phyloP scores from a whole-genome alignment of 1,140 invertebrate genomes.

The Cydia amplana region DNA sequence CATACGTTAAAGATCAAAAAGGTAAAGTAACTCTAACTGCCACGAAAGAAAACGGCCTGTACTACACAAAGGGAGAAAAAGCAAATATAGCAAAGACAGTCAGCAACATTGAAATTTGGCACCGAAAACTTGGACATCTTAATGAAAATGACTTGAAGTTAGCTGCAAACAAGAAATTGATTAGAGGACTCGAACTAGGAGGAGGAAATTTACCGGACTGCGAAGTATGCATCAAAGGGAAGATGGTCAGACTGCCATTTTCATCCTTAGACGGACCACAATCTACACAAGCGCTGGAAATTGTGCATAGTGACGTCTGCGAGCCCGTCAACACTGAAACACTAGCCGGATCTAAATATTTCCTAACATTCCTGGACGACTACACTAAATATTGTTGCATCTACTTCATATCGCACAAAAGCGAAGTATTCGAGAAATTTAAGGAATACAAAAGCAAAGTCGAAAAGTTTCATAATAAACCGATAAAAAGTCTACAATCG shows the following conservation, averaged over 20 bases:
- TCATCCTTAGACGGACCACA: neutral
- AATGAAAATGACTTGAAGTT: no score
- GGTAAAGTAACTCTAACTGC: slow-evolving; percentile 25
- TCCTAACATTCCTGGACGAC: neutral
- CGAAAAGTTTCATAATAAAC: no score
- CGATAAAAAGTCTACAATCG: no score
- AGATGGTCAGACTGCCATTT: neutral
- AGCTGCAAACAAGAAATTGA: no score
- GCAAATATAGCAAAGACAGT: no score
- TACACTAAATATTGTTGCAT: neutral
- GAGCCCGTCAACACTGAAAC: neutral
- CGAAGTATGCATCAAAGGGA: neutral
- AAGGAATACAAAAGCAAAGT: no score
- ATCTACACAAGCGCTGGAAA: neutral
- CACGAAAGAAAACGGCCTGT: slow-evolving; percentile 7
- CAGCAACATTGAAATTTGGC: no score
- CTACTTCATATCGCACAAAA: neutral
- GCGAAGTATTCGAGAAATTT: no score
- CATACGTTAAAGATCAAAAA: neutral
- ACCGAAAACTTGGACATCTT: no score
- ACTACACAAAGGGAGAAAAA: slow-evolving; percentile 15
- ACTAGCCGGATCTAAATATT: neutral
- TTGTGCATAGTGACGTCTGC: neutral
- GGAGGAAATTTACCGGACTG: neutral
- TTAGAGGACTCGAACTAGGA: no score